These are phyloP conservation scores for Colossoma macropomum DNA, from an alignment of 2,113 vertebrate species.

Conservation along the genomic window DNA sequence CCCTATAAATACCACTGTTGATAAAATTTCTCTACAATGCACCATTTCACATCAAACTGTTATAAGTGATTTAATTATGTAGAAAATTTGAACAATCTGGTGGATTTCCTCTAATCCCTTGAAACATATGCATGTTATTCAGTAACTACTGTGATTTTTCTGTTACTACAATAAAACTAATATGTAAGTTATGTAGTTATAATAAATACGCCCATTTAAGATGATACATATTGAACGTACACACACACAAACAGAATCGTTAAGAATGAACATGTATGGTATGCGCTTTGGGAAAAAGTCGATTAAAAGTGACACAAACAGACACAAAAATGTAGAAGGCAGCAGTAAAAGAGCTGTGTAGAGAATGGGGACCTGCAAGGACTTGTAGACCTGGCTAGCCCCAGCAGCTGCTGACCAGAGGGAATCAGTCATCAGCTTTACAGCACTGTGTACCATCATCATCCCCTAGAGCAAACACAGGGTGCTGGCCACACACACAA, in stretches of 20 bases:
- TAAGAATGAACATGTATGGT: not conserved
- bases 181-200: too few relatives aligned
- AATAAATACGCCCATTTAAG: too few relatives aligned
- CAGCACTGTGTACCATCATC: constrained; percentile 58
- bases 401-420: constrained; percentile 71
- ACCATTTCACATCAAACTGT: not conserved
- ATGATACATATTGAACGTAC: too few relatives aligned
- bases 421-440: constrained; percentile 68
- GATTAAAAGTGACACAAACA: constrained; percentile 25
- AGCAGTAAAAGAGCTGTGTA: constrained; percentile 18
- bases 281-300: not conserved
- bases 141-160: too few relatives aligned
- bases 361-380: constrained; percentile 63
- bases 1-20: not conserved
- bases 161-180: too few relatives aligned
- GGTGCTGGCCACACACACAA: constrained; percentile 48
- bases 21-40: too few relatives aligned
- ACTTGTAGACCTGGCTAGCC: constrained; percentile 67
- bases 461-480: constrained; percentile 75
- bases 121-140: not conserved
- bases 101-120: too few relatives aligned
- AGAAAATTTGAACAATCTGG: too few relatives aligned
- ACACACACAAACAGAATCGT: not conserved
- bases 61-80: too few relatives aligned
- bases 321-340: constrained; percentile 14